Evolutionary conservation across 2,797 vertebrate genomes (phyloP).

Genomic region (Cryptoprocta ferox): DNA sequence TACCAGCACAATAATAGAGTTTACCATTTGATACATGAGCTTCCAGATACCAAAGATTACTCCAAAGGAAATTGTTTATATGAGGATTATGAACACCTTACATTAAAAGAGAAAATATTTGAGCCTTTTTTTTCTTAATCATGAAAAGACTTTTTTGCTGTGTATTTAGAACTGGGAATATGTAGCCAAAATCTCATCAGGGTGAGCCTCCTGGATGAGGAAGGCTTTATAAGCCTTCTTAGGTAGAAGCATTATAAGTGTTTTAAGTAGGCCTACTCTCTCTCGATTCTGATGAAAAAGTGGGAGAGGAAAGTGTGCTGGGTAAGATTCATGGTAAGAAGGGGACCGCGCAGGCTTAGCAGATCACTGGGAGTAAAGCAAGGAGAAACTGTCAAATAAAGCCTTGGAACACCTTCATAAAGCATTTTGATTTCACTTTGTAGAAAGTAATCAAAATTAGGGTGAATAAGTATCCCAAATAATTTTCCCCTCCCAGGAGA

Average conservation of each 20-base stretch:
- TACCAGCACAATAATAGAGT: neutral
- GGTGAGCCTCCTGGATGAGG: neutral
- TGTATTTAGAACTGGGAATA: neutral
- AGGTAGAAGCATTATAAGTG: too few species aligned
- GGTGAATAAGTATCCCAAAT: neutral
- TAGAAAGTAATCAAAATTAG: slow-evolving; percentile 12
- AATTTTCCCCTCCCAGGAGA: neutral
- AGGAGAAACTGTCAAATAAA: neutral
- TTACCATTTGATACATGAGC: neutral
- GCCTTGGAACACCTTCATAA: neutral
- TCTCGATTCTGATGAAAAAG: neutral
- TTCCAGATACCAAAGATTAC: neutral
- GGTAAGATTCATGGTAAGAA: neutral
- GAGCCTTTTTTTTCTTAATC: neutral
- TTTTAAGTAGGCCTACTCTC: neutral
- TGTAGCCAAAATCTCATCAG: neutral
- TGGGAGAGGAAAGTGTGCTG: neutral
- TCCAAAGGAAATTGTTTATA: neutral
- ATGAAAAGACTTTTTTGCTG: neutral
- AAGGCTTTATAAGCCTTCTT: neutral
- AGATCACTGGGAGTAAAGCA: neutral
- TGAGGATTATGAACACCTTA: neutral
- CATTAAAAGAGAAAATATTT: neutral
- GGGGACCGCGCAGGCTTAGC: rapidly evolving
- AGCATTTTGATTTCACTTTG: neutral